Evolutionary conservation across 2,113 vertebrate genomes (phyloP).

Genomic region (Azemiops feae): DNA sequence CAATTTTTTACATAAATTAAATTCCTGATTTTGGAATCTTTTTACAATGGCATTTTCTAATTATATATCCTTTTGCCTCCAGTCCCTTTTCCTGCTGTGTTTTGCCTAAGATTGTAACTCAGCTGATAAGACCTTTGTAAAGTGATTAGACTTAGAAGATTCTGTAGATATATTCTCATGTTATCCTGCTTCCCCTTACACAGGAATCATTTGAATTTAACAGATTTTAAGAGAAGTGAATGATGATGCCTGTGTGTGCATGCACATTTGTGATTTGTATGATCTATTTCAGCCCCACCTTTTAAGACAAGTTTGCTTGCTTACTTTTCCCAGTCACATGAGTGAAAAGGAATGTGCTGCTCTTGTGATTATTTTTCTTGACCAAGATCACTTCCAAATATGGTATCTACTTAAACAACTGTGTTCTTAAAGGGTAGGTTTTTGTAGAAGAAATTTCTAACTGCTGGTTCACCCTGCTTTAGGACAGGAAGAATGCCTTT

Average conservation of each 20-base stretch:
- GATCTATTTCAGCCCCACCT: constrained; percentile 2
- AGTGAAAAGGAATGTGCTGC: constrained; percentile 59
- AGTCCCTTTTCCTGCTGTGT: neutral
- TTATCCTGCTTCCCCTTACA: neutral
- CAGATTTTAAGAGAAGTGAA: neutral
- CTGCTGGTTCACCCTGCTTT: constrained; percentile 39
- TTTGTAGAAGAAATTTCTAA: constrained; percentile 58
- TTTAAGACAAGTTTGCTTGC: constrained; percentile 1
- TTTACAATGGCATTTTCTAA: neutral
- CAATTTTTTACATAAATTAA: neutral
- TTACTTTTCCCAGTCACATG: constrained; percentile 46
- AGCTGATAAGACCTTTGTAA: neutral
- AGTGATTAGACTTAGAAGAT: neutral
- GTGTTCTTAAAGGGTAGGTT: constrained; percentile 48
- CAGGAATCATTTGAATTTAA: neutral
- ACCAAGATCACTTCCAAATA: constrained; percentile 67
- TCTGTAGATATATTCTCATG: neutral
- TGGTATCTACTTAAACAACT: constrained; percentile 61
- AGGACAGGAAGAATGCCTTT: constrained; percentile 8
- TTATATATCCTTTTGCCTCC: neutral
- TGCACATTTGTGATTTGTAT: neutral
- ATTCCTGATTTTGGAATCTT: neutral
- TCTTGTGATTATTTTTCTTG: constrained; percentile 70
- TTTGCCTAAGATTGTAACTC: neutral
- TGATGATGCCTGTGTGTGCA: neutral